Conservation (phyloP, 35 echinoderm and acorn worm species). For the Lytechinus pictus region DNA sequence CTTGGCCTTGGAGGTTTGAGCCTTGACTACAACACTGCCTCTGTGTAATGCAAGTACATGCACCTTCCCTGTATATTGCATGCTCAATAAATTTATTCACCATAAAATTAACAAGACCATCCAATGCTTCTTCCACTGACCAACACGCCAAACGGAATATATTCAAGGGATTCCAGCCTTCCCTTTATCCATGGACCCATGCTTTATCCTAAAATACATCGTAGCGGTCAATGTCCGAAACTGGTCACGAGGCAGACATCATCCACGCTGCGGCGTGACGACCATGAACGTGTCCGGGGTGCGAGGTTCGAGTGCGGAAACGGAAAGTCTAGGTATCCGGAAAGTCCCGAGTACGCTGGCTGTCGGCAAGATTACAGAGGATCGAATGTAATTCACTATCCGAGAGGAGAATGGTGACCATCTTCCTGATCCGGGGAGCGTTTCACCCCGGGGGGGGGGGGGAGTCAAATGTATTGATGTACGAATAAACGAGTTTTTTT, state of each 20-base stretch:
- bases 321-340: neutral
- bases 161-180: neutral
- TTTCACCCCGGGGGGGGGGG: no score
- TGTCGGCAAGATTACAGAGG: neutral
- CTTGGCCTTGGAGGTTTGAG: no score
- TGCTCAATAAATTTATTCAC: neutral
- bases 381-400: neutral
- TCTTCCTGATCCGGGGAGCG: no score
- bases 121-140: neutral
- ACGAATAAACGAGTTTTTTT: no score
- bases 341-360: neutral
- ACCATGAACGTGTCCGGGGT: neutral
- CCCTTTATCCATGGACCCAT: neutral
- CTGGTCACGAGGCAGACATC: neutral
- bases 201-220: neutral
- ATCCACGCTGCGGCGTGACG: neutral
- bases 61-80: no score
- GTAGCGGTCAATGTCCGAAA: constrained; percentile 32
- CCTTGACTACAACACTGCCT: no score
- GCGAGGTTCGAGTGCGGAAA: neutral
- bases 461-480: no score
- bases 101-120: no score
- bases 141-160: neutral
- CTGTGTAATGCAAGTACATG: no score
- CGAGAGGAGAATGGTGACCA: no score